Conservation (phyloP, 2,888 invertebrate genomes). For the Ernsta delagoae region DNA sequence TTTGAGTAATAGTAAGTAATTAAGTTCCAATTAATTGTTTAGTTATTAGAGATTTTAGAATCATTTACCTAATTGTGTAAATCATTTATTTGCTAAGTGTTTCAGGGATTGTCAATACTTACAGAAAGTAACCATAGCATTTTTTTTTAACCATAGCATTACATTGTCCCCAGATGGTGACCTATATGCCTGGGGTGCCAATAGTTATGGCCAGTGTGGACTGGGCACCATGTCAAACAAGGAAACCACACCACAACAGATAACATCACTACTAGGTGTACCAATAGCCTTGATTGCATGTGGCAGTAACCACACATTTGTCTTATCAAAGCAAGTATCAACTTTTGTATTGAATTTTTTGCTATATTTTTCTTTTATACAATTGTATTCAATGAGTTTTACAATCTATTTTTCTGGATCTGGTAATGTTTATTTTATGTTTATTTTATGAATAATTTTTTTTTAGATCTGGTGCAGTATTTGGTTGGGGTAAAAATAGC, state of each 20-base stretch:
- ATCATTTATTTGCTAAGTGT: too few species aligned
- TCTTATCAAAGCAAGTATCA: constrained; percentile 87
- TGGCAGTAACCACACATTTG: constrained; percentile 93
- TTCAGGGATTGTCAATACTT: too few species aligned
- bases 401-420: too few species aligned
- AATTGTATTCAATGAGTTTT: too few species aligned
- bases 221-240: constrained; percentile 86
- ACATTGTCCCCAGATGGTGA: constrained; percentile 87
- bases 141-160: neutral
- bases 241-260: constrained; percentile 86
- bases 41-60: too few species aligned
- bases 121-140: too few species aligned
- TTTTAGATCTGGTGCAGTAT: constrained; percentile 90
- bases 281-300: constrained; percentile 92
- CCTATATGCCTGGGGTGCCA: constrained; percentile 94
- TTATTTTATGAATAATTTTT: neutral
- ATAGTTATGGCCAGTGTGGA: constrained; percentile 93
- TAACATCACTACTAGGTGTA: constrained; percentile 88
- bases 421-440: too few species aligned
- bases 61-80: too few species aligned
- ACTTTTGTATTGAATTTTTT: too few species aligned
- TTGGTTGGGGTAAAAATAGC: constrained; percentile 94
- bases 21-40: too few species aligned
- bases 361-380: too few species aligned
- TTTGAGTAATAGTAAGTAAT: constrained; percentile 90